Conservation (phyloP, 2,797 vertebrate species). For the Gallinago nigripennis region DNA sequence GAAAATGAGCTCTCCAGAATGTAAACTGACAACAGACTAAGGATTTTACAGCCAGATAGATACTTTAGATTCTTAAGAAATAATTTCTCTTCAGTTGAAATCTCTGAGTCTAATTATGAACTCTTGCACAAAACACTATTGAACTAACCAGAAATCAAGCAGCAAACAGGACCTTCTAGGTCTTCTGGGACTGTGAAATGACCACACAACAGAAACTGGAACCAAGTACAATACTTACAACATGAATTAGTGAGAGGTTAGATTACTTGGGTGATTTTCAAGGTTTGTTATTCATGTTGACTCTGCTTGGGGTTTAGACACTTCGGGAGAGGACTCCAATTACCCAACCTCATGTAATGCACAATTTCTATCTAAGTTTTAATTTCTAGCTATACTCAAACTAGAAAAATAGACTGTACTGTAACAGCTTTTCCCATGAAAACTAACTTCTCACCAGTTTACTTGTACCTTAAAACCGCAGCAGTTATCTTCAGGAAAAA, state of each 20-base stretch:
- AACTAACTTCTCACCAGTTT: background rate
- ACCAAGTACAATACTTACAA: background rate
- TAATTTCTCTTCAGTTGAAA: background rate
- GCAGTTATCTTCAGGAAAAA: background rate
- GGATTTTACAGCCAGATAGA: background rate
- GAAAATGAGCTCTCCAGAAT: background rate
- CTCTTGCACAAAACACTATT: background rate
- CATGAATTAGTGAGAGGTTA: background rate
- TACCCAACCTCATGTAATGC: background rate
- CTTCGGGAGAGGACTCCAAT: background rate
- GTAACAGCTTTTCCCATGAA: background rate
- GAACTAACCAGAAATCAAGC: background rate
- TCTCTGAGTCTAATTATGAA: background rate
- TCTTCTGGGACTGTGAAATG: background rate
- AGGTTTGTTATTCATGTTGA: background rate
- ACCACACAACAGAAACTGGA: background rate
- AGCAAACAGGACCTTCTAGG: background rate
- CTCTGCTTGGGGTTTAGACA: background rate
- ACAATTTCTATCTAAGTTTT: background rate
- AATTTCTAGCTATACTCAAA: background rate
- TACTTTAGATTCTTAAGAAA: background rate
- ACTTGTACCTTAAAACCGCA: background rate
- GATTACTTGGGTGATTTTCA: background rate
- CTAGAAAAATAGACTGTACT: background rate
- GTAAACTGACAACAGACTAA: background rate